These are phyloP conservation scores for Rafetus swinhoei DNA, from an alignment of 2,113 vertebrate genomes.

Conservation along the genomic window DNA sequence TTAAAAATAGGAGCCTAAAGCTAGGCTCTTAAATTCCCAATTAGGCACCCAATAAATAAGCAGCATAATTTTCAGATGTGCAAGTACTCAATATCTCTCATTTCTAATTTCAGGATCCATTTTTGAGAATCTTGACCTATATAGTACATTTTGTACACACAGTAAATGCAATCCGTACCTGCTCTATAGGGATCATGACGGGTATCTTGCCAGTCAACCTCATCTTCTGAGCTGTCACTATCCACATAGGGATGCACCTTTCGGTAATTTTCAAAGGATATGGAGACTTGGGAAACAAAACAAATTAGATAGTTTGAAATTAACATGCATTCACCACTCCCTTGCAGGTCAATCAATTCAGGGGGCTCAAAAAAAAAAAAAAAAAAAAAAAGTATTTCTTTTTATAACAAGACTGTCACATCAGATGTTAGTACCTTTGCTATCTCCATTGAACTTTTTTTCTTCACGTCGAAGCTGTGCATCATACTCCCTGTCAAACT, in stretches of 20 bases:
- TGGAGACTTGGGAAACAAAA: conserved; percentile 87
- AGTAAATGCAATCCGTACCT: conserved; percentile 74
- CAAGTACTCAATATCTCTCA: not conserved
- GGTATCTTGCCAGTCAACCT: conserved; percentile 99
- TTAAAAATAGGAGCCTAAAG: not conserved
- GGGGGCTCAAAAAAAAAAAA: not conserved
- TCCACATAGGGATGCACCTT: conserved; percentile 94
- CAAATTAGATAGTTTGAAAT: not conserved
- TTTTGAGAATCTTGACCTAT: not conserved
- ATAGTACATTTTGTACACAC: not conserved
- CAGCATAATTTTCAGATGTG: not conserved
- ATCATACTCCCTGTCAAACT: conserved; percentile 97
- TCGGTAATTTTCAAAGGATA: conserved; percentile 98
- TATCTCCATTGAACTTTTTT: conserved; percentile 96
- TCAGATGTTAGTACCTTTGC: conserved; percentile 86
- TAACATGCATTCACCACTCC: not conserved
- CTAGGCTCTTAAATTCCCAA: not conserved
- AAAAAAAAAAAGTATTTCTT: not conserved
- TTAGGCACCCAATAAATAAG: not conserved
- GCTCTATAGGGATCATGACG: conserved; percentile 91
- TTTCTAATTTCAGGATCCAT: not conserved
- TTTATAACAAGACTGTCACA: not conserved
- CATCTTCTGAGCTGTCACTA: conserved; percentile 96
- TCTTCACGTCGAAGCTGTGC: conserved; percentile 94
- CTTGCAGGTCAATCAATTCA: not conserved